Conservation (phyloP, 1,140 invertebrate species). For the Cepaea nemoralis region DNA sequence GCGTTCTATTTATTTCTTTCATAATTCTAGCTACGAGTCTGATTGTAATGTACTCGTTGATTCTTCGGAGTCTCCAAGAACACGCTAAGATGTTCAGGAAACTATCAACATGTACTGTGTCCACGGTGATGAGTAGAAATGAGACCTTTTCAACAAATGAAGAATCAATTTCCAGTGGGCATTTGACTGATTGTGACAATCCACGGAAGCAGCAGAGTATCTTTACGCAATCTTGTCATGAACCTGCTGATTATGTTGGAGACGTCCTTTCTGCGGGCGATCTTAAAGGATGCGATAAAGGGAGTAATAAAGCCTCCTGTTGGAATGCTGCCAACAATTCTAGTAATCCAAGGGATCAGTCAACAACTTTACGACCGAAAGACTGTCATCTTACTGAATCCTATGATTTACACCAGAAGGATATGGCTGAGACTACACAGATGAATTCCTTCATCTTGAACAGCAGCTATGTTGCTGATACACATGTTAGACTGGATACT, state of each 20-base stretch:
- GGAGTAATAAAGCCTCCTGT: neutral
- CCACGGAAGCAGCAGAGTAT: neutral
- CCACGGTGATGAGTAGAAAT: neutral
- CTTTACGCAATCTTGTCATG: too few relatives aligned
- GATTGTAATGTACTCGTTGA: neutral
- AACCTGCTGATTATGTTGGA: neutral
- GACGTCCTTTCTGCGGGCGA: too few relatives aligned
- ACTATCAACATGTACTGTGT: neutral
- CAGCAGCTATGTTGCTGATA: too few relatives aligned
- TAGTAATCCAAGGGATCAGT: too few relatives aligned
- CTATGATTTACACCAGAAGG: too few relatives aligned
- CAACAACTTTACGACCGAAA: too few relatives aligned
- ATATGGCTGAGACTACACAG: too few relatives aligned
- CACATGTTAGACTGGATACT: too few relatives aligned
- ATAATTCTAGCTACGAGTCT: neutral
- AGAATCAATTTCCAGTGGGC: neutral
- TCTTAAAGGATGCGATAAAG: neutral
- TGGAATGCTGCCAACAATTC: too few relatives aligned
- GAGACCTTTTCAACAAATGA: neutral
- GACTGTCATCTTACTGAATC: too few relatives aligned
- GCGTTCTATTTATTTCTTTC: neutral
- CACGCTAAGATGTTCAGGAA: neutral
- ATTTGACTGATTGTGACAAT: neutral
- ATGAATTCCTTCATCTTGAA: too few relatives aligned
- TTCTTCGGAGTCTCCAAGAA: neutral